Evolutionary conservation across 2,797 vertebrate species (phyloP).

Genomic region (Pangasius sanitwongsei): DNA sequence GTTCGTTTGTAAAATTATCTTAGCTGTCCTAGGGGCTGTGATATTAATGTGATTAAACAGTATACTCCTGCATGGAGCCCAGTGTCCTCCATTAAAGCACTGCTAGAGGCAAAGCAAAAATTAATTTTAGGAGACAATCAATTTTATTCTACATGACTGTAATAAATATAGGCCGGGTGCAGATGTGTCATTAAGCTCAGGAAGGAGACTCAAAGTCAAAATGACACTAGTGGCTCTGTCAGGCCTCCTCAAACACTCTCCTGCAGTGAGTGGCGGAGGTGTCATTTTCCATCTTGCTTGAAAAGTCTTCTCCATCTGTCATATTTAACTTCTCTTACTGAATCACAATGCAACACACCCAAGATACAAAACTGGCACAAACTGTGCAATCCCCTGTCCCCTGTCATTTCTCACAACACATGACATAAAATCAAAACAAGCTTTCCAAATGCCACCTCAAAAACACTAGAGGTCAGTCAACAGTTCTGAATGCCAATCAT

Average conservation of each 20-base stretch:
- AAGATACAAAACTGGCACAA: slow-evolving; percentile 14
- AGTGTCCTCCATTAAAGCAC: slow-evolving; percentile 85
- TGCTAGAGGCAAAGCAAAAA: slow-evolving; percentile 88
- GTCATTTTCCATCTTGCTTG: slow-evolving; percentile 60
- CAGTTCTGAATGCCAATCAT: slow-evolving; percentile 13
- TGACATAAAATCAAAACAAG: slow-evolving; percentile 29
- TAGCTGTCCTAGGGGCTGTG: slow-evolving; percentile 79
- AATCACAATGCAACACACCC: slow-evolving; percentile 23
- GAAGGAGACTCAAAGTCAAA: slow-evolving; percentile 83
- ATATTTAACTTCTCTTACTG: slow-evolving; percentile 44
- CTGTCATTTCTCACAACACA: slow-evolving; percentile 32
- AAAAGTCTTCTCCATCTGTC: slow-evolving; percentile 60
- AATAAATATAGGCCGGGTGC: slow-evolving; percentile 89
- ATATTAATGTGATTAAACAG: slow-evolving; percentile 94
- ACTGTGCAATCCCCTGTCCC: slow-evolving; percentile 2
- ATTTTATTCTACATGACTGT: slow-evolving; percentile 90
- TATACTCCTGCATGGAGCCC: slow-evolving; percentile 79
- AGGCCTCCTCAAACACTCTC: slow-evolving; percentile 26
- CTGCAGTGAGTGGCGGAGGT: slow-evolving; percentile 42
- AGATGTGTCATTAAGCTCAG: slow-evolving; percentile 84
- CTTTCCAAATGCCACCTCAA: slow-evolving; percentile 38
- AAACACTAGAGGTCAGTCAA: slow-evolving; percentile 17
- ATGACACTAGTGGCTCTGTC: slow-evolving; percentile 70
- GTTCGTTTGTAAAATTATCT: slow-evolving; percentile 90
- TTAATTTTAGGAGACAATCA: slow-evolving; percentile 93